Percentiles rank a stretch among this genome's conserved stretches.
Conservation (phyloP, 2,888 invertebrate species). For the Idaea dimidiata region DNA sequence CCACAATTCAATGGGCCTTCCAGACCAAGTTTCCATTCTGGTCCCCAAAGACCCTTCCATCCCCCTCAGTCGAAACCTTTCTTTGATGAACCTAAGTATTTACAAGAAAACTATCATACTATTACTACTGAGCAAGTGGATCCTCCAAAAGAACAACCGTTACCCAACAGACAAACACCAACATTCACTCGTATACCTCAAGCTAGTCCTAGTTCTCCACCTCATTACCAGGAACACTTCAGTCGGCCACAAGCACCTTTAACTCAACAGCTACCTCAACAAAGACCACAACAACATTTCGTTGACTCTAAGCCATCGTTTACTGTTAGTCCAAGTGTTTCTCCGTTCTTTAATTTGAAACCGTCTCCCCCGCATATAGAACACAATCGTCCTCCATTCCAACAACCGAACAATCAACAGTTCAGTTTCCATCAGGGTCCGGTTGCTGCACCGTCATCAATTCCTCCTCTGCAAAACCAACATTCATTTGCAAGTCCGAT, state of each 20-base stretch:
- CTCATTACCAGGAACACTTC: constrained; percentile 63
- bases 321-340: constrained; percentile 55
- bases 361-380: constrained; percentile 71
- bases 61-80: constrained; percentile 59
- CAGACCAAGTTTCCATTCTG: constrained; percentile 68
- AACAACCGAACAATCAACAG: constrained; percentile 62
- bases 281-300: constrained; percentile 62
- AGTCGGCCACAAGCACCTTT: constrained; percentile 57
- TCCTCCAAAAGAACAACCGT: constrained; percentile 63
- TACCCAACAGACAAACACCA: constrained; percentile 58
- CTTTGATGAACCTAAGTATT: constrained; percentile 75
- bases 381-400: constrained; percentile 63
- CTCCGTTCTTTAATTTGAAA: constrained; percentile 70
- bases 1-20: constrained; percentile 69
- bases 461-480: constrained; percentile 46
- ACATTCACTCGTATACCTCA: constrained; percentile 55
- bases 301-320: constrained; percentile 63
- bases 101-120: constrained; percentile 78
- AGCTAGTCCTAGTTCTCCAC: constrained; percentile 55
- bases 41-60: constrained; percentile 78
- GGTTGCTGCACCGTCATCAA: constrained; percentile 53
- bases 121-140: constrained; percentile 75
- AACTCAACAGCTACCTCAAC: constrained; percentile 77
- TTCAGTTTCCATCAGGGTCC: constrained; percentile 71
- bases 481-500: constrained; percentile 50